Evolutionary conservation across 2,113 vertebrate species (phyloP).

Genomic region (Leuciscus idus): DNA sequence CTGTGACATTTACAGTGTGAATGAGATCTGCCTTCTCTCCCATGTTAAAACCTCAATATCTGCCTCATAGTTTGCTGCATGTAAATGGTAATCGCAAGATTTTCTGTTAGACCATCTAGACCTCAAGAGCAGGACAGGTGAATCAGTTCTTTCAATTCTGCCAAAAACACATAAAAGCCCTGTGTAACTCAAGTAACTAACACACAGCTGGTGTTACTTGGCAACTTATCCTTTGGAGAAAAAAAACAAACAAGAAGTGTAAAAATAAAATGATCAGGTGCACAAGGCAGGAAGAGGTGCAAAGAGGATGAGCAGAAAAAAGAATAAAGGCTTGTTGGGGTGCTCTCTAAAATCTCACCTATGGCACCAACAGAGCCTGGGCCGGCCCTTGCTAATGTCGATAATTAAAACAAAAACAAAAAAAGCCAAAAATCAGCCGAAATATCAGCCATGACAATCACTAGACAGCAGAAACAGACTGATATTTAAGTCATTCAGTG

Average conservation of each 20-base stretch:
- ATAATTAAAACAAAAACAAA: too few relatives aligned
- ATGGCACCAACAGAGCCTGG: too few relatives aligned
- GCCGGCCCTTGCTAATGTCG: too few relatives aligned
- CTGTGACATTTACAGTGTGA: conserved; percentile 15
- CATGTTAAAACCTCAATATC: neutral
- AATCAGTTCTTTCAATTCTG: neutral
- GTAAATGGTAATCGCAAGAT: neutral
- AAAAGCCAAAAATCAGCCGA: too few relatives aligned
- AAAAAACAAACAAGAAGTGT: too few relatives aligned
- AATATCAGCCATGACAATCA: too few relatives aligned
- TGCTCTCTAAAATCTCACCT: too few relatives aligned
- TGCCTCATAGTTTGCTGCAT: neutral
- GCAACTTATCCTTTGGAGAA: neutral
- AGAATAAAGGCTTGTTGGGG: too few relatives aligned
- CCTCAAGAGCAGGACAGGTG: neutral
- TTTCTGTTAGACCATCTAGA: neutral
- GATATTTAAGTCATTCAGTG: neutral
- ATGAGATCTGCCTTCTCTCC: neutral
- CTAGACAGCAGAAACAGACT: too few relatives aligned
- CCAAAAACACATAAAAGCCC: neutral
- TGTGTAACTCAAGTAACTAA: neutral
- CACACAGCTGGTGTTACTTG: conserved; percentile 1
- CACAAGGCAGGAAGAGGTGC: too few relatives aligned
- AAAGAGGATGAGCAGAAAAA: too few relatives aligned
- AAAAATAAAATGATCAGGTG: too few relatives aligned